Evolutionary conservation across 1,140 invertebrate species (phyloP), one percentile per base, ranked within the genome.

Genomic region (Rhyzopertha dominica): DNA sequence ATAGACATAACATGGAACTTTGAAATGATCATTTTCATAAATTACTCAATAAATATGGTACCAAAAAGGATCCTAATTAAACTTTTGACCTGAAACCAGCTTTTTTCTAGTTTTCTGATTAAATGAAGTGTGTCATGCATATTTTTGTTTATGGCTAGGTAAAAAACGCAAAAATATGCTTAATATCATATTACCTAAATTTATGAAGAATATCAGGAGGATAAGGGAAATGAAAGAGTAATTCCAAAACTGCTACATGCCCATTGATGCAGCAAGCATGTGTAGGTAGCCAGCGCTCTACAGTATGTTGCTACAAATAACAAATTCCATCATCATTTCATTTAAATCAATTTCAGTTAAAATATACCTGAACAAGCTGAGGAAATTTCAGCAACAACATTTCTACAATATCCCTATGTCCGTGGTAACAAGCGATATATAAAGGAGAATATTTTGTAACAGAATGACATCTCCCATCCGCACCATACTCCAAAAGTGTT

Each of bases 231-330:
- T 86, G 82, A 1, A 98, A 73, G 2, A 96, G 69, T 13, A 86
- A 61, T 28, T 90, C 84, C 25, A 92, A 73, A 25, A 94, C 71
- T 18, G 76, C 58, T 10, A 81, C 68, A 68, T 95, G 90, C 2
- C 87, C 87, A 62, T 90, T 90, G 43, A 93, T 90, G 48, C 84
- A 87, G 23, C 90, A 90, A 4, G 90, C 91, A 70, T 98, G 95
- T 17, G 97, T 74, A 1, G 94, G 91, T 30, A 95, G 68, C 86
- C 91, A 92, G 57, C 83, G 81, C 64, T 97, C 93, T 1, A 95
- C 89, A 0, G 93, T 97, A 28, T 81, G 75, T 58, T 83, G 79
- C 70, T 81, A 78, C 58, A 62, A 61, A 51, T 10, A 52, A 43
- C 38, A 31, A 38, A 38, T 34, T 23, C 10, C 26, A 24, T 8